A percentile compares a stretch with the other conserved stretches of the same genome.
phyloP scores from a whole-genome alignment of 2,797 vertebrate species.

The Dryobates pubescens region DNA sequence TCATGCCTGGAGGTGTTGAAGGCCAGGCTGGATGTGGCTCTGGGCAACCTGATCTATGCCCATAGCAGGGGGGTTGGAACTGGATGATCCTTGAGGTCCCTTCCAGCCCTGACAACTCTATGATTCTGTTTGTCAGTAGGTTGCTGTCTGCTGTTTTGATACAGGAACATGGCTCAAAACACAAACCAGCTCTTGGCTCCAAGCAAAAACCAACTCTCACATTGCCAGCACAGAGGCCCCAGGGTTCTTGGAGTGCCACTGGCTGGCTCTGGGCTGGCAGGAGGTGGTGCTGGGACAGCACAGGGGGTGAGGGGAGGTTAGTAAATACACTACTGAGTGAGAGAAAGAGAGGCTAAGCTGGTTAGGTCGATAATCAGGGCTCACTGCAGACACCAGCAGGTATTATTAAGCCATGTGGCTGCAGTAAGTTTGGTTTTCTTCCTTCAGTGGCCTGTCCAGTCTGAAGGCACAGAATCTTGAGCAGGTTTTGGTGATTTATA shows the following conservation, averaged over 20 bases:
- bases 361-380: not conserved
- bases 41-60: too few relatives aligned
- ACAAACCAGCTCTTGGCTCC: not conserved
- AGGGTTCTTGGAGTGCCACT: fast-evolving
- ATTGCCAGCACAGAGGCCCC: fast-evolving
- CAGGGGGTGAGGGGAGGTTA: not conserved
- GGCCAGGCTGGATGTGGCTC: too few relatives aligned
- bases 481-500: not conserved
- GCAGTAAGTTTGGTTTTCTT: not conserved
- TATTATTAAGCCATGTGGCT: not conserved
- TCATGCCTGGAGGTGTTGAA: too few relatives aligned
- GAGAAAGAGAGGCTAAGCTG: not conserved
- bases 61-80: too few relatives aligned
- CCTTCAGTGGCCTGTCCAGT: not conserved
- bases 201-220: not conserved
- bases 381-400: not conserved
- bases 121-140: not conserved
- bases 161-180: not conserved
- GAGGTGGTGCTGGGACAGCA: not conserved
- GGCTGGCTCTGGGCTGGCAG: not conserved
- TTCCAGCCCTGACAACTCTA: too few relatives aligned
- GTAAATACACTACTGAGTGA: not conserved
- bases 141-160: not conserved
- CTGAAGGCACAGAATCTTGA: not conserved
- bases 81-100: too few relatives aligned